phyloP scores from a whole-genome alignment of 2,888 invertebrate genomes.

The Caenorhabditis sp. region DNA sequence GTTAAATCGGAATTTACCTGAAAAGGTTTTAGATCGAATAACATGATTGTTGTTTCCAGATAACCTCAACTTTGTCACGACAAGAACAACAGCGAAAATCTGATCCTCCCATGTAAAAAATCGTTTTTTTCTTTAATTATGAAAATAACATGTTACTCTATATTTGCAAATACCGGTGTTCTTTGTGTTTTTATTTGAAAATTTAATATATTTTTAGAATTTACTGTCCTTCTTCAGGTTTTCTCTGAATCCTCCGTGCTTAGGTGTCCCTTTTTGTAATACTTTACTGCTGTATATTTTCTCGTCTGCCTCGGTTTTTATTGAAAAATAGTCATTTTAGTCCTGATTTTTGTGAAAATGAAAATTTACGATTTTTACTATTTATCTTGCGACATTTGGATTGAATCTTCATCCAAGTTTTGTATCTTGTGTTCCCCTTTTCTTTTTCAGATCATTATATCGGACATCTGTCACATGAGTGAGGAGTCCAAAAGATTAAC shows the following conservation, averaged over 20 bases:
- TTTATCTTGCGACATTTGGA: not conserved
- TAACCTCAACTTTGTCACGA: conserved; percentile 25
- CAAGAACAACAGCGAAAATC: conserved; percentile 11
- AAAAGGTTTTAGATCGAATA: not conserved
- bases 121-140: not conserved
- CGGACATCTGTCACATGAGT: not conserved
- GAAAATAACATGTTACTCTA: not conserved
- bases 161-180: conserved; percentile 35
- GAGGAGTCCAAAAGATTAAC: not conserved
- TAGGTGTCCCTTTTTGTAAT: not conserved
- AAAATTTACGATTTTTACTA: not conserved
- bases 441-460: not conserved
- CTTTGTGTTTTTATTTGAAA: not conserved
- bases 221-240: not conserved
- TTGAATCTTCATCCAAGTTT: not conserved
- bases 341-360: not conserved
- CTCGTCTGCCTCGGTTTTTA: not conserved
- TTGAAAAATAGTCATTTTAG: not conserved
- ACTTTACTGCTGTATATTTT: not conserved
- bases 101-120: conserved; percentile 21
- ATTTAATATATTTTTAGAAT: not conserved
- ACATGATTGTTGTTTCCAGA: conserved; percentile 14
- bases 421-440: too few species aligned
- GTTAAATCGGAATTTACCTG: not conserved
- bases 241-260: not conserved